Base-by-base conservation (phyloP, 2,797 vertebrate genomes). In the Eulemur rubriventer region DNA sequence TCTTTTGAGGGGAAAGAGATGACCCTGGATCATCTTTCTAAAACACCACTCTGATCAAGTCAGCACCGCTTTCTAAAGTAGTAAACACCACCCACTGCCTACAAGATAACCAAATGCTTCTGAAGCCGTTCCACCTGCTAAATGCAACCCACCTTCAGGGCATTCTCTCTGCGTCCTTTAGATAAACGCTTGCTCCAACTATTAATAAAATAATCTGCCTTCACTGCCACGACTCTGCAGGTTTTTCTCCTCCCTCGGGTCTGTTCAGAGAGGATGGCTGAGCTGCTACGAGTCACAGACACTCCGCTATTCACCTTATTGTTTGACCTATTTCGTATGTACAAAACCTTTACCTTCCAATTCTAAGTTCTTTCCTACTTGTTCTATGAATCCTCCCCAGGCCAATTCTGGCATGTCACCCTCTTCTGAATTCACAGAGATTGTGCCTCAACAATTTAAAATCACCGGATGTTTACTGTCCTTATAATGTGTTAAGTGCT, bases 71-170 rank as follows among this genome's bases (percentile, higher is more conserved):
- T 69, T 87, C 28, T 24, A 16, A 75, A 57, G 57, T 4, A 20
- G 41, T 6, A 59, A 30, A 17, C 0, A 26, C 22, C 18, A 11
- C 46, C 67, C 24, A 4, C 8, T 4, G 1, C 75, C 38, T 16
- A 1, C 75, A 28, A 38, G 73, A 52, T 0, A 59, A 8, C 35
- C 0, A 0, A 35, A 24, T 28, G 11, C 8, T 9, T 1, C 0
- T 26, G 72, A 28, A 35, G 48, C 20, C 61, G 35, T 12, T 6
- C 82, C 1, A 4, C 24, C 14, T 6, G 12, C 6, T 0, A 30
- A 11, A 6, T 8, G 48, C 30, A 28, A 35, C 33, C 24, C 1
- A 52, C 22, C 46, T 35, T 12, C 22, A 16, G 35, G 55, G 9
- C 63, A 7, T 4, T 33, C 48, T 52, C 70, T 38, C 28, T 8